These are phyloP conservation scores for Xestoiulus laeticollis DNA, from an alignment of 2,888 invertebrate genomes.

Conservation along the genomic window DNA sequence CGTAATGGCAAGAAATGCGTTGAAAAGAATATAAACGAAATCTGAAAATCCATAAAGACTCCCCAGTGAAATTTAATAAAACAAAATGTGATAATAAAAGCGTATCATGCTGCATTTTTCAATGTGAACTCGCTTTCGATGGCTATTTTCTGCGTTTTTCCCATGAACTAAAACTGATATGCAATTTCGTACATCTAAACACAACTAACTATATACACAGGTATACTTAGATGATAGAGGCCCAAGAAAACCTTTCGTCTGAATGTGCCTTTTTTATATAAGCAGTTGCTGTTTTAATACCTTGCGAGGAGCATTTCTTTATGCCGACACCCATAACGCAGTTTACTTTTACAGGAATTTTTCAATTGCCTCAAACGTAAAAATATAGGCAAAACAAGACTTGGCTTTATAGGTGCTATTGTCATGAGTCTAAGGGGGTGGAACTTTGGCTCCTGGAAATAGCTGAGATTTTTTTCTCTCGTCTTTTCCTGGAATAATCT, in stretches of 20 bases:
- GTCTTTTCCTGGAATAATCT: not conserved
- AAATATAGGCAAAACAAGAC: not conserved
- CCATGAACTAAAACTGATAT: conserved; percentile 28
- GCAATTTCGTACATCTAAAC: not conserved
- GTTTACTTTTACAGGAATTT: not conserved
- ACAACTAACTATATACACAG: not conserved
- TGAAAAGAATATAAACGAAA: conserved; percentile 33
- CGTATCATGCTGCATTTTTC: conserved; percentile 11
- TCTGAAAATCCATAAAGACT: conserved; percentile 34
- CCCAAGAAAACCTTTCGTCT: not conserved
- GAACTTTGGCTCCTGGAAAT: not conserved
- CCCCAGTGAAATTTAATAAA: conserved; percentile 25
- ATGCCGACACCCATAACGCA: not conserved
- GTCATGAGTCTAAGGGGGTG: not conserved
- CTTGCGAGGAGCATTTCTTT: not conserved
- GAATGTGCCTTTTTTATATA: not conserved
- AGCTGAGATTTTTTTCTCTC: not conserved
- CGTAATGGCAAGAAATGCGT: conserved; percentile 28
- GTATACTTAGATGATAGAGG: not conserved
- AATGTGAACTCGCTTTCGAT: conserved; percentile 23
- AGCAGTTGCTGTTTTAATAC: conserved; percentile 33
- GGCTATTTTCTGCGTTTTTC: conserved; percentile 16
- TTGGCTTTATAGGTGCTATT: not conserved
- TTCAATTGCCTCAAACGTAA: conserved; percentile 20
- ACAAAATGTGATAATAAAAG: conserved; percentile 33